Conservation (phyloP, 1,140 invertebrate genomes). For the Aculops lycopersici region DNA sequence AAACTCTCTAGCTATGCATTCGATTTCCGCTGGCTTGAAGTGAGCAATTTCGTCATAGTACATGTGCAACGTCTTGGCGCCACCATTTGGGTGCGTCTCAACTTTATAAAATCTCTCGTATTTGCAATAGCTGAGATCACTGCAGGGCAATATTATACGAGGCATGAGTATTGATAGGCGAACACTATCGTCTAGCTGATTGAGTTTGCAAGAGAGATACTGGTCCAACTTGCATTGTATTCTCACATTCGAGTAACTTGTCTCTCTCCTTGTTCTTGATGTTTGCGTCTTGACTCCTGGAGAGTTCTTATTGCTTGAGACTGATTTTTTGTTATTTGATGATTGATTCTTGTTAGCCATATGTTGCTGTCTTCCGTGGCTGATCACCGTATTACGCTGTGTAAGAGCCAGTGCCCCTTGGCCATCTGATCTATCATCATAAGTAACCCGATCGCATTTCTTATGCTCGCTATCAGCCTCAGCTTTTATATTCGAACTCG, state of each 20-base stretch:
- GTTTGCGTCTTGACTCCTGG: neutral
- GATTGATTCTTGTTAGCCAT: neutral
- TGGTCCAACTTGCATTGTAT: slow-evolving; percentile 12
- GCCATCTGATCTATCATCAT: neutral
- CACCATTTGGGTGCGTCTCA: slow-evolving; percentile 81
- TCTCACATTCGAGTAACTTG: slow-evolving; percentile 10
- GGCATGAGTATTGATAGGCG: slow-evolving; percentile 11
- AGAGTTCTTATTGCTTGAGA: neutral
- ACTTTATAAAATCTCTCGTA: slow-evolving; percentile 43
- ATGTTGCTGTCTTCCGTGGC: neutral
- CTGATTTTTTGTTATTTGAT: neutral
- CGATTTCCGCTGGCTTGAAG: slow-evolving; percentile 34
- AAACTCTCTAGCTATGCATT: slow-evolving; percentile 57
- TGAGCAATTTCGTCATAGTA: slow-evolving; percentile 64
- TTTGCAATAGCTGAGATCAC: slow-evolving; percentile 21
- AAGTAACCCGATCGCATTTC: neutral
- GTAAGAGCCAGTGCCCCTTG: neutral
- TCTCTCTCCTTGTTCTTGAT: neutral
- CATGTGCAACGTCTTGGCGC: slow-evolving; percentile 56
- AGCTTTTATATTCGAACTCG: no score
- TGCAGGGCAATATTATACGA: slow-evolving; percentile 8
- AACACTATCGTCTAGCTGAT: slow-evolving; percentile 4
- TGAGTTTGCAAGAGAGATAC: slow-evolving; percentile 5
- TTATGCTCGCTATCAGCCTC: neutral
- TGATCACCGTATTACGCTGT: neutral